Evolutionary conservation across 2,888 invertebrate genomes (phyloP), one percentile per base, ranked within the genome.

Genomic region (Hyposoter dolosus): DNA sequence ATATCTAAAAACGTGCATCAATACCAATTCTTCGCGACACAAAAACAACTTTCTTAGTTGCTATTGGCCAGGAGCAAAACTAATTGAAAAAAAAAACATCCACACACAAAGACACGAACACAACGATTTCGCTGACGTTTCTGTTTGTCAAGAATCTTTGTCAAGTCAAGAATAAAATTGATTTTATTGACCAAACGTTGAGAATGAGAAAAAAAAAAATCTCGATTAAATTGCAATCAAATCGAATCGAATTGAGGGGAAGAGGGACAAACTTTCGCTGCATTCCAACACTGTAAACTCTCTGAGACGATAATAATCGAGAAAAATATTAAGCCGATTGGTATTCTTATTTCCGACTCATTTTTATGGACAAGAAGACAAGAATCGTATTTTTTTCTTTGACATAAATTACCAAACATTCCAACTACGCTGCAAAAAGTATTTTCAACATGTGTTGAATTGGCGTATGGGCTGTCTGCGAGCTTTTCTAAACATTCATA

Each of bases 1-100:
- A 82, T 79, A 85, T 85, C 82, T 85, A 85, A 71, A 82, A 85
- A 82, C 85, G 82, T 85, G 85, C 85, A 85, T 66, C 68, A 72
- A 85, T 77, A 63, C 76, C 69, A 82, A 69, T 23, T 69, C 50
- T 63, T 77, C 6, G 66, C 71, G 32, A 43, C 56, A 40, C 19
- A 75, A 60, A 60, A 79, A 53, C 12, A 79, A 82, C 78, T 43
- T 53, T 82, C 74, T 79, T 68, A 75, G 50, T 63, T 23, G 83
- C 23, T 56, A 40, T n/a, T 43, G 9, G 47, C 32, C 15, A 35
- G 15, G 65, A 72, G 43, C 60, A 72, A 65, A 10, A 65, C 40
- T 40, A 40, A 35, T 35, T 40, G 23, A 32, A 43, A 56, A 28
- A 40, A 47, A 63, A 72, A n/a, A 79, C 35, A 1, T 19, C 23